phyloP scores from a whole-genome alignment of 2,797 vertebrate species.

The Danio kyathit region DNA sequence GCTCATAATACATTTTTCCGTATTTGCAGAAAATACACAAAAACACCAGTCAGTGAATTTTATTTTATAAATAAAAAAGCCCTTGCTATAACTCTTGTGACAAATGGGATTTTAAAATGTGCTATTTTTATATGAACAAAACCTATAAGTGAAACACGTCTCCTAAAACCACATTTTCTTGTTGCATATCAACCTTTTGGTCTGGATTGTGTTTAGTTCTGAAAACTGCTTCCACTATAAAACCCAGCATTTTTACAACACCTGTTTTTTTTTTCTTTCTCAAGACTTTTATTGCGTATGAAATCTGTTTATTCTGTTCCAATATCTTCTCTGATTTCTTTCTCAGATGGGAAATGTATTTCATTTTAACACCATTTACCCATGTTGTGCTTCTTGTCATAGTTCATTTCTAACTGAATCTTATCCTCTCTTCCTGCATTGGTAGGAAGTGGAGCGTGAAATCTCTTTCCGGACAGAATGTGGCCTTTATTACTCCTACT shows the following conservation, averaged over 20 bases:
- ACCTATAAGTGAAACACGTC: neutral
- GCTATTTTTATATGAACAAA: neutral
- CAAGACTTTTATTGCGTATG: slow-evolving; percentile 12
- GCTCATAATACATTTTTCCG: too few species aligned
- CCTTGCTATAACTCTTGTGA: too few species aligned
- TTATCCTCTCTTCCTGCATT: slow-evolving; percentile 57
- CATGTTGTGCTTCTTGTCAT: slow-evolving; percentile 44
- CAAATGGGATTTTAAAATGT: too few species aligned
- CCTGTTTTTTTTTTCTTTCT: slow-evolving; percentile 6
- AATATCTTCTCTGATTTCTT: slow-evolving; percentile 66
- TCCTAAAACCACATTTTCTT: neutral
- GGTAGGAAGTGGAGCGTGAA: slow-evolving; percentile 97
- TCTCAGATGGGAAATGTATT: slow-evolving; percentile 59
- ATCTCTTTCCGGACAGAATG: slow-evolving; percentile 99
- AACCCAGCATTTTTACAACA: slow-evolving; percentile 22
- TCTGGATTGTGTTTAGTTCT: neutral
- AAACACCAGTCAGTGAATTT: too few species aligned
- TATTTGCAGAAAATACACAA: too few species aligned
- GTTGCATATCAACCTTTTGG: slow-evolving; percentile 8
- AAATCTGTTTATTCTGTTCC: slow-evolving; percentile 41
- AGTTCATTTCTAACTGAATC: slow-evolving; percentile 42
- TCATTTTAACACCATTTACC: slow-evolving; percentile 35
- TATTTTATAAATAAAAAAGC: too few species aligned
- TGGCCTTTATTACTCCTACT: slow-evolving; percentile 98
- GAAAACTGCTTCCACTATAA: neutral